These are phyloP conservation scores for Monodelphis domestica DNA, from an alignment of 2,797 vertebrate species.

Conservation along the genomic window DNA sequence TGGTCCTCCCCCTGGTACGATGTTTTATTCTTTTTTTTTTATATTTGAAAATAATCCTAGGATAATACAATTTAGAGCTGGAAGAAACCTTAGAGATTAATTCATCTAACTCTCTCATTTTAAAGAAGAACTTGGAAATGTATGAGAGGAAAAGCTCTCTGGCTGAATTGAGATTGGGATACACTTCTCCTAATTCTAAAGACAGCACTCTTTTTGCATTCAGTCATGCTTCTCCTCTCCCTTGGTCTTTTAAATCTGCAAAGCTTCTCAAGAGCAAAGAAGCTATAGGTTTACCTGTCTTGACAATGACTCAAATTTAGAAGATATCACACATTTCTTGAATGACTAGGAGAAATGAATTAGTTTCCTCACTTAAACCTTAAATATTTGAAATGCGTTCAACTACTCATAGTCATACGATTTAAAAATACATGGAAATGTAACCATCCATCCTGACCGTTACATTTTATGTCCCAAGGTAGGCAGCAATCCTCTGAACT, in stretches of 20 bases:
- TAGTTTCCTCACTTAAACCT: neutral
- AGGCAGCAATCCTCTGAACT: neutral
- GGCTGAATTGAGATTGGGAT: too few relatives aligned
- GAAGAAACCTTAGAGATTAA: neutral
- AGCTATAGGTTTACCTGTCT: neutral
- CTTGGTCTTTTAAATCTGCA: neutral
- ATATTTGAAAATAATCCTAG: too few relatives aligned
- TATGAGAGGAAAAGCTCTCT: neutral
- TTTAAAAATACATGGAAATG: too few relatives aligned
- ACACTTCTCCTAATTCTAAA: neutral
- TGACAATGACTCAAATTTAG: neutral
- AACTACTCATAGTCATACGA: too few relatives aligned
- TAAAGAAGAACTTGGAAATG: neutral
- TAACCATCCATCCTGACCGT: rapidly evolving
- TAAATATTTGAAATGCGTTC: neutral
- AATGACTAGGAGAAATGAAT: neutral
- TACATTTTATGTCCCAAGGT: neutral
- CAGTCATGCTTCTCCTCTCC: neutral
- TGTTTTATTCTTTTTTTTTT: neutral
- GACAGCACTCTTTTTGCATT: neutral
- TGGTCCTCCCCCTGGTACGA: neutral
- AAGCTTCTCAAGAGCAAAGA: neutral
- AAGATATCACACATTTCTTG: neutral
- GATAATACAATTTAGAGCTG: too few relatives aligned
- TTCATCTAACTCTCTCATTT: neutral